Evolutionary conservation across 2,888 invertebrate genomes (phyloP), one percentile per base, ranked within the genome.

Genomic region (Diploptera punctata): DNA sequence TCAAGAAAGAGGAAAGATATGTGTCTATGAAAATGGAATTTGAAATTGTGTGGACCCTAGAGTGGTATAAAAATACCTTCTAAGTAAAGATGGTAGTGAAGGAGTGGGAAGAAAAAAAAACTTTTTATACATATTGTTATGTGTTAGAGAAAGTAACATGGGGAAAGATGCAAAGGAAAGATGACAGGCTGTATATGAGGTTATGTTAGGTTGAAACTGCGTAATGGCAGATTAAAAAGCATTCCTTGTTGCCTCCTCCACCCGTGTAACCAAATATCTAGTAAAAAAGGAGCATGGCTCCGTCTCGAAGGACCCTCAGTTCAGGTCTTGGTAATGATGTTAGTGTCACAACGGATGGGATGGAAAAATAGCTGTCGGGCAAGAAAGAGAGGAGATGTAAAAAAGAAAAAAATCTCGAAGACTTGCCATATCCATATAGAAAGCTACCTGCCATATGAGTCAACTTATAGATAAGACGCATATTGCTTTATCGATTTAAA

Each of bases 41-140:
- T 83, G 82, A 83, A 84, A 83, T 83, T 84, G 81, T 81, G 79
- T 80, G 78, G 81, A 80, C 83, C 82, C 83, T 77, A 81, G 83
- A 83, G 84, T 83, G 82, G 81, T 82, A 82, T 83, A 83, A 83
- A 83, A 83, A 82, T 83, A 83, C 82, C 82, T 60, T 54, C 68
- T 61, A 62, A 75, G 65, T 67, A 72, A 71, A 72, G 69, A 73
- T 54, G 73, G n/a, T n/a, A n/a, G n/a, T n/a, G n/a, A n/a, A n/a
- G n/a, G n/a, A n/a, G n/a, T n/a, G n/a, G n/a, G n/a, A n/a, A n/a
- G n/a, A n/a, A n/a, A n/a, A n/a, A 69, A 69, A 69, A 69, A 26
- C 16, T 72, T 72, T 68, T 62, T 61, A 47, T n/a, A 43, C 65
- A 43, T 65, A 52, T 70, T 29, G 7, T 60, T 38, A 24, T 29